phyloP scores from a whole-genome alignment of 37 sponge, comb jelly and placozoan species.

The Axinella damicornis region DNA sequence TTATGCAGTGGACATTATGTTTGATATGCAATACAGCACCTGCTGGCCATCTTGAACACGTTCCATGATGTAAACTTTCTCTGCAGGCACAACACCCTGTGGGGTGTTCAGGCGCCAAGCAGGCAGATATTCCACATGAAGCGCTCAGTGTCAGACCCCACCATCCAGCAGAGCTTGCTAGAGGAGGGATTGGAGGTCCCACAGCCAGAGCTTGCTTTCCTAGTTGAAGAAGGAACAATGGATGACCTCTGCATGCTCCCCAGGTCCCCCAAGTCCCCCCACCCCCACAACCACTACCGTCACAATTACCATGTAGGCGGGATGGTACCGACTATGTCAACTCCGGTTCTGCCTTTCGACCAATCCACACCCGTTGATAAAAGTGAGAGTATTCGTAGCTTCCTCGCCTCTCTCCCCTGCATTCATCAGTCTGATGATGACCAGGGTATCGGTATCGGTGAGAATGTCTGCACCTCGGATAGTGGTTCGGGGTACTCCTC shows the following conservation, averaged over 20 bases:
- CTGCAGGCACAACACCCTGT: constrained; percentile 72
- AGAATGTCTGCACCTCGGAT: constrained; percentile 47
- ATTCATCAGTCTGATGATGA: constrained; percentile 46
- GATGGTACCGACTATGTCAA: too few species aligned
- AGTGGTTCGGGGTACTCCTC: constrained; percentile 65
- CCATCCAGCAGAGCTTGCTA: constrained; percentile 29
- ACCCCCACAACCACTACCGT: too few species aligned
- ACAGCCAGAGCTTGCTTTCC: constrained; percentile 1
- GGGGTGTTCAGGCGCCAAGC: constrained; percentile 69
- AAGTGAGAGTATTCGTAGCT: constrained; percentile 29
- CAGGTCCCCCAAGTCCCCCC: not conserved
- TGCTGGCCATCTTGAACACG: too few species aligned
- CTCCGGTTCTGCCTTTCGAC: not conserved
- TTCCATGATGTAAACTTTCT: too few species aligned
- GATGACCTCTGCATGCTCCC: not conserved
- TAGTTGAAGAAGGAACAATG: not conserved
- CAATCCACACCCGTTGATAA: constrained; percentile 51
- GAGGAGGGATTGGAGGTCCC: not conserved
- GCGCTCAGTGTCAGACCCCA: constrained; percentile 74
- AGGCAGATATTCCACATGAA: constrained; percentile 4
- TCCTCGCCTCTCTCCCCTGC: constrained; percentile 46
- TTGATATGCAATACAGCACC: too few species aligned
- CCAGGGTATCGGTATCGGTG: constrained; percentile 40
- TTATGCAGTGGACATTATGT: too few species aligned
- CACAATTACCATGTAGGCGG: too few species aligned